Evolutionary conservation across 2,797 vertebrate genomes (phyloP).

Genomic region (Cynodonichthys magdalenae): DNA sequence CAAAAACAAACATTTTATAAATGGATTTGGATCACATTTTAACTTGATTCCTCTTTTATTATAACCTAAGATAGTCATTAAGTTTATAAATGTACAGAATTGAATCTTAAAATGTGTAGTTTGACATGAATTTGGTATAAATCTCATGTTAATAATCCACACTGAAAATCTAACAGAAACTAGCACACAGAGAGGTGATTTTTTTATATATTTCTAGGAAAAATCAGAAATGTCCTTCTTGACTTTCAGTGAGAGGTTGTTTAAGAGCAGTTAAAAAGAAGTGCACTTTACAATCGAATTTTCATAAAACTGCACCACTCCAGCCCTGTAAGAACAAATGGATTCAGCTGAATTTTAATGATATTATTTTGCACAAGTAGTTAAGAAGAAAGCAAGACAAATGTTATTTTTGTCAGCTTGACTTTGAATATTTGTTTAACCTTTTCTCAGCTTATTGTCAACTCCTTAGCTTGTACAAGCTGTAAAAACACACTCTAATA

Average conservation of each 20-base stretch:
- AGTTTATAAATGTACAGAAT: too few species aligned
- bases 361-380: too few species aligned
- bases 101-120: too few species aligned
- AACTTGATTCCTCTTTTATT: too few species aligned
- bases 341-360: background rate
- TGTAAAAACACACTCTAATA: constrained; percentile 1
- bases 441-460: background rate
- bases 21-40: too few species aligned
- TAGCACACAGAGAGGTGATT: background rate
- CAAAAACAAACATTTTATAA: background rate
- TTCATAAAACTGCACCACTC: background rate
- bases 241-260: constrained; percentile 20
- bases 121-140: too few species aligned
- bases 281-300: background rate
- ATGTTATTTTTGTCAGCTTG: background rate
- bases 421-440: background rate
- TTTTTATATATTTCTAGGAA: background rate
- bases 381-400: too few species aligned
- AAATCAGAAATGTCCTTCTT: constrained; percentile 13
- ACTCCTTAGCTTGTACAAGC: background rate
- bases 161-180: background rate
- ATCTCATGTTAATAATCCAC: background rate
- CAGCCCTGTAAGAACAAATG: background rate
- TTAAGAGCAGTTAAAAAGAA: constrained; percentile 1
- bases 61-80: too few species aligned